These are phyloP conservation scores for Anthonomus grandis DNA, from an alignment of 1,140 invertebrate species.

Conservation along the genomic window DNA sequence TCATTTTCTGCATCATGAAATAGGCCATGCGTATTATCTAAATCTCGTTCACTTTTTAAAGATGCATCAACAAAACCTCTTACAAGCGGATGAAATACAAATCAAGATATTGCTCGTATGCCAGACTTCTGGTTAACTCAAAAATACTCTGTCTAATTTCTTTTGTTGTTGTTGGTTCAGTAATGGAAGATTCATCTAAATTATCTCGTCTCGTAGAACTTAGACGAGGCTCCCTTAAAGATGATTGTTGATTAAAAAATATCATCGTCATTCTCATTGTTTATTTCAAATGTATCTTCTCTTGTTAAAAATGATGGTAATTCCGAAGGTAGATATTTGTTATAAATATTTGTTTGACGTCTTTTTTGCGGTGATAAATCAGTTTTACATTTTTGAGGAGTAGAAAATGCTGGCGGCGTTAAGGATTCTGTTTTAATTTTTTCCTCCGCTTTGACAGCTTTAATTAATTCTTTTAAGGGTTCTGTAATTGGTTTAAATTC, in stretches of 20 bases:
- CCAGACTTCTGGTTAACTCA: constrained; percentile 1
- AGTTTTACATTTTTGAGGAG: not conserved
- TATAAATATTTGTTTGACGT: not conserved
- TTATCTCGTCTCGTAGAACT: too few species aligned
- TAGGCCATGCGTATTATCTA: constrained; percentile 26
- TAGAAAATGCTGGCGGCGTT: not conserved
- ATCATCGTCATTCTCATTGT: not conserved
- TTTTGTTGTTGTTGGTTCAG: not conserved
- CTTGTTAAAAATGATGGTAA: constrained; percentile 7
- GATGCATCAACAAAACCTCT: constrained; percentile 6
- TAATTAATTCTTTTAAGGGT: constrained; percentile 10
- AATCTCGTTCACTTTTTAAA: constrained; percentile 5
- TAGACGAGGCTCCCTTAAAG: too few species aligned
- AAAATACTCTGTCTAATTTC: not conserved
- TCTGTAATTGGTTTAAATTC: not conserved
- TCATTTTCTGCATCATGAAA: constrained; percentile 15
- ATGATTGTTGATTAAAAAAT: not conserved
- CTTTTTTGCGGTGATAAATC: not conserved
- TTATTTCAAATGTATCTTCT: not conserved
- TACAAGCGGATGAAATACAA: constrained; percentile 6
- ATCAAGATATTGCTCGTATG: constrained; percentile 7
- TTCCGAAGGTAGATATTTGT: constrained; percentile 1
- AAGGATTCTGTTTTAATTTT: not conserved
- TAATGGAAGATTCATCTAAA: constrained; percentile 8
- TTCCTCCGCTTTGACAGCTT: not conserved